Percentiles rank a stretch among this genome's conserved stretches.
phyloP scores from a whole-genome alignment of 2,888 invertebrate species.

The Pristionchus entomophagus region DNA sequence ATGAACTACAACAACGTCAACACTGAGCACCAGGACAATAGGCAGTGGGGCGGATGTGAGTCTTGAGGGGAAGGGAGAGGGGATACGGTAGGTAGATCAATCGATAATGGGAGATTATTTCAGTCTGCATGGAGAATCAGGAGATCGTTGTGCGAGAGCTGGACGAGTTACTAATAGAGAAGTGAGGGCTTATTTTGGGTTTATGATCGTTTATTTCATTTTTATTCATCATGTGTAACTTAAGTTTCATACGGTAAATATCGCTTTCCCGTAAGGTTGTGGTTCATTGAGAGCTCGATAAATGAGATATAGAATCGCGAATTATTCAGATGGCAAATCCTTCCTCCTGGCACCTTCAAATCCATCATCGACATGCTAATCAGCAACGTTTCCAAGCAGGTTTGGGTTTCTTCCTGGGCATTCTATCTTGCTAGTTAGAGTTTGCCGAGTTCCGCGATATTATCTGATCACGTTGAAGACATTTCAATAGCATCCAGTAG shows the following conservation, averaged over 20 bases:
- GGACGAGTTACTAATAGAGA: constrained; percentile 50
- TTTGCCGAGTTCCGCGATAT: no score
- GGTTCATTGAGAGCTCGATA: no score
- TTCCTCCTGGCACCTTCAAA: constrained; percentile 1
- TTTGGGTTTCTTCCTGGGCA: neutral
- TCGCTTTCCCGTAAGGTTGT: no score
- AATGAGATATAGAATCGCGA: no score
- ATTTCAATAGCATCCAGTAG: no score
- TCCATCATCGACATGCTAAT: constrained; percentile 38
- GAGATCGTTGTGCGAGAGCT: constrained; percentile 49
- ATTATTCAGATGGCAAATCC: constrained; percentile 4
- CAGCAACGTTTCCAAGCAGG: constrained; percentile 28
- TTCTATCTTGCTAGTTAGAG: no score
- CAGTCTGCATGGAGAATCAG: constrained; percentile 52
- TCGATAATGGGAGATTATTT: neutral
- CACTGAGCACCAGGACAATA: constrained; percentile 7
- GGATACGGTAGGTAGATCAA: neutral
- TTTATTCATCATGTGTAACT: no score
- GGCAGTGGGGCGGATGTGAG: constrained; percentile 46
- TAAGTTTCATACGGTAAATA: no score
- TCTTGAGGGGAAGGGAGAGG: neutral
- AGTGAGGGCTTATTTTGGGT: constrained; percentile 46
- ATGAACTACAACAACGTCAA: neutral
- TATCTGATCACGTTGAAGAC: neutral
- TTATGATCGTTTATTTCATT: no score